phyloP scores from a whole-genome alignment of 2,797 vertebrate genomes.

The Pseudochirops corinnae region DNA sequence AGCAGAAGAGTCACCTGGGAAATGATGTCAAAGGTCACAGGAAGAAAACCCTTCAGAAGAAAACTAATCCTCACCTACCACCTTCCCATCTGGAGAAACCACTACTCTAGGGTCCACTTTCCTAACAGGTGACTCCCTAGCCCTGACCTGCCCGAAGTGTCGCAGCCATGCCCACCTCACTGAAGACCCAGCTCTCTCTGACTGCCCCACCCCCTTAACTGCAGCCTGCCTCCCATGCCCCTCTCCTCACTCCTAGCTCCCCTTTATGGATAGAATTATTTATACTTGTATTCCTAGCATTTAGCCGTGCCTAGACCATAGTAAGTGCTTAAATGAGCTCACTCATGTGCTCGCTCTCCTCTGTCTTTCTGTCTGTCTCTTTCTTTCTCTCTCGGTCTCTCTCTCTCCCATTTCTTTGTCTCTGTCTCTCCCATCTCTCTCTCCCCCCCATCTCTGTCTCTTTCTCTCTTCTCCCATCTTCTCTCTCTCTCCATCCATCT shows the following conservation, averaged over 20 bases:
- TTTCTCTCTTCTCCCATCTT: no score
- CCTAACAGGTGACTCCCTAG: not conserved
- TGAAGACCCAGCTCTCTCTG: not conserved
- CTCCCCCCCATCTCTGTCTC: not conserved
- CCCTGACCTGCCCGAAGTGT: not conserved
- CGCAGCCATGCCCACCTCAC: not conserved
- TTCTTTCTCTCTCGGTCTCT: no score
- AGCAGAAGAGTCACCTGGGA: not conserved
- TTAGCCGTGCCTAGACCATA: not conserved
- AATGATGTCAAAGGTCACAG: not conserved
- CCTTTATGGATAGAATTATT: not conserved
- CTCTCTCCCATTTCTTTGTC: no score
- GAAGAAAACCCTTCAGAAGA: not conserved
- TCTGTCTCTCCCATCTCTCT: not conserved
- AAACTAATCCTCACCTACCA: not conserved
- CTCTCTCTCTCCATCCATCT: not conserved
- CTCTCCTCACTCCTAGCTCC: not conserved
- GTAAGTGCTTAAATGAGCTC: not conserved
- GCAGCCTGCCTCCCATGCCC: no score
- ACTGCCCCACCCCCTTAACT: not conserved
- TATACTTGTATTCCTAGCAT: not conserved
- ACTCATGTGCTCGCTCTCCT: not conserved
- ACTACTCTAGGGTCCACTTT: not conserved
- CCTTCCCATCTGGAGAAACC: not conserved
- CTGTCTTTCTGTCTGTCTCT: no score